Evolutionary conservation across 2,113 vertebrate genomes (phyloP), one percentile per base, ranked within the genome.

Genomic region (Calypte anna): DNA sequence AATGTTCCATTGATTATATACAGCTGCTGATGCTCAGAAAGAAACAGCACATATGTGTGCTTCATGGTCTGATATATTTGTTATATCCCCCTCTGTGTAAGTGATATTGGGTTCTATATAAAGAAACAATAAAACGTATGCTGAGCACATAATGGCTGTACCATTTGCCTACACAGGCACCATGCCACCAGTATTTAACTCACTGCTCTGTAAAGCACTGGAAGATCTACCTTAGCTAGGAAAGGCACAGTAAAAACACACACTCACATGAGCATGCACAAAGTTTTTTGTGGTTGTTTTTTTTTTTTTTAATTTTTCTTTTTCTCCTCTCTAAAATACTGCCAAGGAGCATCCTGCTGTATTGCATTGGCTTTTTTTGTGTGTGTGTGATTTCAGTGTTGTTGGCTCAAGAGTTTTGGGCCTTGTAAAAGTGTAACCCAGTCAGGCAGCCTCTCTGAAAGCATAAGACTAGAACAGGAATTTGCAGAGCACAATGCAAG

Each of bases 1-100:
- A 95, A 96, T 57, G n/a, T 92, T 86, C 84, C 78, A 50, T 90
- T 96, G 94, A 88, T 92, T 96, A 94, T 97, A 91, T 95, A 91
- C 89, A 92, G 96, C 90, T 93, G 95, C 1, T 89, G 69, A 94
- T 82, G 66, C 91, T 94, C 75, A 55, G 88, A 93, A 86, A 92
- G 90, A 91, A 97, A 77, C 57, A 87, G 90, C 92, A 85, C 88
- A 95, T 73, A 67, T 64, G 82, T 63, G 63, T 38, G 94, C 92
- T 91, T 95, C 78, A 38, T 93, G 68, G 94, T 54, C 94, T 73
- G 93, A 94, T 90, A 87, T 82, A 67, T 88, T 70, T 89, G 79
- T 58, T 94, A 81, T 70, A 89, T 92, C 94, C 91, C 88, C 70
- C 86, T 70, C 86, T 94, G 75, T 76, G 82, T 94, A 91, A 96